Evolutionary conservation across 2,888 invertebrate species (phyloP), one percentile per base, ranked within the genome.

Genomic region (Eupithecia insigniata): DNA sequence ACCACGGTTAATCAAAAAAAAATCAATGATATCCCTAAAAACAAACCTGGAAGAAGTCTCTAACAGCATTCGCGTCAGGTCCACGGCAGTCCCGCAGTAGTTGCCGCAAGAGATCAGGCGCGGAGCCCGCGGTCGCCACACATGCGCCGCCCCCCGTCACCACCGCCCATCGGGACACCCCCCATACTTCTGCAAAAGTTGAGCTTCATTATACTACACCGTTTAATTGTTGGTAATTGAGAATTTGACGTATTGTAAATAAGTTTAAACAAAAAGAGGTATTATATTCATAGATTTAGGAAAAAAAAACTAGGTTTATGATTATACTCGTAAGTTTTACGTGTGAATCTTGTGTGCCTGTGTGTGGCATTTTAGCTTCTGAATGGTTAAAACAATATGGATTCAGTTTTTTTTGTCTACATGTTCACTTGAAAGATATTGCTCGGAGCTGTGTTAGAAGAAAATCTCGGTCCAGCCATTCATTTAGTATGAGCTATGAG

Each of bases 141-240:
- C 98, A 97, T 18, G 98, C 97, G 14, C 99, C 98, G 87, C 97
- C 97, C 64, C 98, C 97, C 6, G 98, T 98, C 73, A 99, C 95
- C 72, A 99, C 95, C 12, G 98, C 97, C 90, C 98, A 97, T 85
- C 94, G 92, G 0, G 92, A 90, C 70, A 90, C 89, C 71, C 86
- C 82, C 93, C 93, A 94, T 75, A 89, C 87, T 71, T 91, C 92
- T 91, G 72, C 18, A 70, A 18, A 67, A 55, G 43, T 26, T 43
- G 18, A 43, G 43, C n/a, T 43, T 43, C 7, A n/a, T 43, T 43
- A 43, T 43, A 7, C 39, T 43, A 18, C n/a, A n/a, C 0, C 18
- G 39, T 43, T 16, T 43, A 43, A 43, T 18, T 7, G 7, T 1
- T 18, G 43, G 18, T 43, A 43, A 43, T 43, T 43, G 7, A 43